These are phyloP conservation scores for Germaria angustata DNA, from an alignment of 2,888 invertebrate species.

Conservation along the genomic window DNA sequence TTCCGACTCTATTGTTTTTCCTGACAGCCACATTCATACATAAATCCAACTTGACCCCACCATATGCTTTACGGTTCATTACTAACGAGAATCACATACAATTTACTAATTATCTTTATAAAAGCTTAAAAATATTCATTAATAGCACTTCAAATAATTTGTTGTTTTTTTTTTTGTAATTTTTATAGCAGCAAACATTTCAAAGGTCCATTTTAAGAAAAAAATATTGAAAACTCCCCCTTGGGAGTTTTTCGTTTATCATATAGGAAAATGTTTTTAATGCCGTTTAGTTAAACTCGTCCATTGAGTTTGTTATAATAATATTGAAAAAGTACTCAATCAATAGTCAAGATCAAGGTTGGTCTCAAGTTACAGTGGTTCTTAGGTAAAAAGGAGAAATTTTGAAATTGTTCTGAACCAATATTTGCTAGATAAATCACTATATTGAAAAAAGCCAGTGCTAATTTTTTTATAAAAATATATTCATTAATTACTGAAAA, in stretches of 20 bases:
- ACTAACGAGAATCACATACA: slow-evolving; percentile 16
- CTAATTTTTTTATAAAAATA: no score
- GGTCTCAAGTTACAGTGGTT: slow-evolving; percentile 23
- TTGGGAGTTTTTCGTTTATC: slow-evolving; percentile 48
- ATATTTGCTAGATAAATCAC: no score
- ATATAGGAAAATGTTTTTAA: slow-evolving; percentile 48
- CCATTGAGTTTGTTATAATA: slow-evolving; percentile 9
- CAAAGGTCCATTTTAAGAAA: not conserved
- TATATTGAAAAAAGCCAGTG: no score
- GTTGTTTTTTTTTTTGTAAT: not conserved
- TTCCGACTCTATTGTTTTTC: not conserved
- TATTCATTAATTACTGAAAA: no score
- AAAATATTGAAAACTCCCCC: slow-evolving; percentile 11
- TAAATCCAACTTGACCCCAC: slow-evolving; percentile 4
- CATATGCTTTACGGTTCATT: slow-evolving; percentile 33
- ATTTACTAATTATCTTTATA: slow-evolving; percentile 34
- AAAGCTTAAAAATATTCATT: slow-evolving; percentile 34
- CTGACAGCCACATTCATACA: not conserved
- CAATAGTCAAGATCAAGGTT: slow-evolving; percentile 58
- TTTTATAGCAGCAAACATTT: not conserved
- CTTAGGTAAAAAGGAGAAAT: no score
- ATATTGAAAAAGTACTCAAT: slow-evolving; percentile 51
- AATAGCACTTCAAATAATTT: slow-evolving; percentile 20
- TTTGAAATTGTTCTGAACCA: no score
- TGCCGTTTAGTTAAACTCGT: slow-evolving; percentile 25